A percentile compares a stretch with the other conserved stretches of the same genome.
Evolutionary conservation across 1,140 invertebrate species (phyloP).

Genomic region (Formica selysi): DNA sequence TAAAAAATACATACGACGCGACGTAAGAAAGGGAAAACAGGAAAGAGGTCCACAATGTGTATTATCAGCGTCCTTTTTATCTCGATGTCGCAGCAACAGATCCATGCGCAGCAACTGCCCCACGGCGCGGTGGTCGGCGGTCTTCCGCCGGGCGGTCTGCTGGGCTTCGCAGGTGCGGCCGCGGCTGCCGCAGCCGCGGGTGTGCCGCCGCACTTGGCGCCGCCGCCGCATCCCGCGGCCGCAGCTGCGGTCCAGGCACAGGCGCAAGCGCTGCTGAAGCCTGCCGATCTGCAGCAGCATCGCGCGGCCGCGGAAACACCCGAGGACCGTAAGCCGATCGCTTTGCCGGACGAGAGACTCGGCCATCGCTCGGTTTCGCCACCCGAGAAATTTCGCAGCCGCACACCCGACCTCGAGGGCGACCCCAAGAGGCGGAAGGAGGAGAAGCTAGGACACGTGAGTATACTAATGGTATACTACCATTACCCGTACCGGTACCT

Average conservation of each 20-base stretch:
- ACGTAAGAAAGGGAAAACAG: not conserved
- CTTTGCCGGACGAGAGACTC: constrained; percentile 80
- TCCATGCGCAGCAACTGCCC: constrained; percentile 95
- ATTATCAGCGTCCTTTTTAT: not conserved
- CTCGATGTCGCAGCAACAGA: constrained; percentile 90
- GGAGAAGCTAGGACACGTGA: constrained; percentile 85
- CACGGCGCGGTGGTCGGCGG: constrained; percentile 90
- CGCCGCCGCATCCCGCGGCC: constrained; percentile 80
- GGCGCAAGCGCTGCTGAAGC: constrained; percentile 81
- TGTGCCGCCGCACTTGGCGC: constrained; percentile 82
- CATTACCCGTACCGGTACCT: not conserved
- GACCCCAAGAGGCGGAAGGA: constrained; percentile 86
- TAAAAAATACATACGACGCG: no score
- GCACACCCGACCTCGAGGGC: constrained; percentile 85
- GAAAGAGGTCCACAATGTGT: no score
- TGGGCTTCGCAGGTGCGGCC: constrained; percentile 84
- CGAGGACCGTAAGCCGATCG: constrained; percentile 83
- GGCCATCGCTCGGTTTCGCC: constrained; percentile 88
- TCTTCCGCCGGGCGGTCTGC: constrained; percentile 83
- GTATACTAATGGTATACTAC: constrained; percentile 62
- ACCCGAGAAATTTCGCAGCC: constrained; percentile 87
- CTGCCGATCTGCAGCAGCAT: constrained; percentile 82
- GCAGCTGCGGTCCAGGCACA: constrained; percentile 81
- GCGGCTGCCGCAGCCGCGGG: constrained; percentile 81
- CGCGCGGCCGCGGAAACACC: constrained; percentile 81